Conservation (phyloP, 2,888 invertebrate species). For the Iphiclides podalirius region DNA sequence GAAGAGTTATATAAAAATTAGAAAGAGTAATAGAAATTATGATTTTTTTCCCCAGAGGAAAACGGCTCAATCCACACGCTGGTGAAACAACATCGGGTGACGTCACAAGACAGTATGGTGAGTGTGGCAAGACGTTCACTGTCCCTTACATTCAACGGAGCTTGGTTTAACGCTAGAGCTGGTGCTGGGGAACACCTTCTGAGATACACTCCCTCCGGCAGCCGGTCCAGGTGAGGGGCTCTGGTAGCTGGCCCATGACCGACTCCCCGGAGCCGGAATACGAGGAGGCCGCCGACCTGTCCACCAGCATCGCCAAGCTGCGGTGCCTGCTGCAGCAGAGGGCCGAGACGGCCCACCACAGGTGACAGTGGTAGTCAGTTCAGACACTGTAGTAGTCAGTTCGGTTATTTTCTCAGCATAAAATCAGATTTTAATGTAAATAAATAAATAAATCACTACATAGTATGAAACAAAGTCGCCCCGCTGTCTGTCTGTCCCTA, state of each 20-base stretch:
- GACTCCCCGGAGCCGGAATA: conserved; percentile 86
- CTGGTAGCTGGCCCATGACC: conserved; percentile 29
- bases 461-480: too few species aligned
- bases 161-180: too few species aligned
- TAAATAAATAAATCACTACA: too few species aligned
- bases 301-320: conserved; percentile 85
- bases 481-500: too few species aligned
- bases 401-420: too few species aligned
- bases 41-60: conserved; percentile 46
- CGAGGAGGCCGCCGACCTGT: conserved; percentile 86
- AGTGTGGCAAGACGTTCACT: conserved; percentile 36
- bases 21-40: too few species aligned
- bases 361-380: conserved; percentile 17
- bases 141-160: too few species aligned
- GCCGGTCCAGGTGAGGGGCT: neutral
- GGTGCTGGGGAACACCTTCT: too few species aligned
- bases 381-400: too few species aligned
- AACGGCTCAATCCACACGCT: conserved; percentile 44
- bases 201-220: too few species aligned
- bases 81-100: conserved; percentile 65
- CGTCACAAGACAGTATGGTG: conserved; percentile 69
- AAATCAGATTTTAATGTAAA: too few species aligned
- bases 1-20: too few species aligned
- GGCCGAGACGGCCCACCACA: conserved; percentile 41
- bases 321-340: conserved; percentile 82